Conservation (phyloP, 1,140 invertebrate species). For the Drosophila tsacasi region DNA sequence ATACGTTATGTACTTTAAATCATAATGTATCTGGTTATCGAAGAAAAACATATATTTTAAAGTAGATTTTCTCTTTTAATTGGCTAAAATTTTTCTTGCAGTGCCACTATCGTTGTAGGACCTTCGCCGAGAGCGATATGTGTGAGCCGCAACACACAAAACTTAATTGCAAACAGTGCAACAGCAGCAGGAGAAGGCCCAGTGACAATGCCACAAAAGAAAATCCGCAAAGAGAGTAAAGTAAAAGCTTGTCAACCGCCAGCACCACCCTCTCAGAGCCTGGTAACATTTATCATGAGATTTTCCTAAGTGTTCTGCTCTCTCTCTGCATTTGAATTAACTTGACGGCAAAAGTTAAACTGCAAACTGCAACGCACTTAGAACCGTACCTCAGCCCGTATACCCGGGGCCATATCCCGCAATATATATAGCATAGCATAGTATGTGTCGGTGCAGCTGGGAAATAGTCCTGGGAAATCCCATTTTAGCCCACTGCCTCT, state of each 20-base stretch:
- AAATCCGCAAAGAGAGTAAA: constrained; percentile 53
- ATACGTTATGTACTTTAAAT: background rate
- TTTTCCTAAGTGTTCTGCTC: constrained; percentile 57
- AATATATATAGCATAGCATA: background rate
- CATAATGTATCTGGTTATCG: background rate
- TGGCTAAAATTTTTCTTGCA: background rate
- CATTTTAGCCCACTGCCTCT: constrained; percentile 24
- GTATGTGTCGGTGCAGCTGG: constrained; percentile 2
- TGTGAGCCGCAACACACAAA: constrained; percentile 56
- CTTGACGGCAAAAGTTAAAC: constrained; percentile 68
- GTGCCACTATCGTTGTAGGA: background rate
- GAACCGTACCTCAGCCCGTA: constrained; percentile 24
- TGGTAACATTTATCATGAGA: constrained; percentile 62
- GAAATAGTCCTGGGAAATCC: constrained; percentile 9
- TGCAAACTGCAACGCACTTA: constrained; percentile 42
- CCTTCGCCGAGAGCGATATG: constrained; percentile 32
- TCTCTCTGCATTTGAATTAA: constrained; percentile 68
- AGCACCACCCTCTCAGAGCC: background rate
- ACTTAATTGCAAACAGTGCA: constrained; percentile 76
- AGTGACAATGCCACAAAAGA: constrained; percentile 56
- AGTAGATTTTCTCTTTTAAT: background rate
- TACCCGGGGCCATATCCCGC: background rate
- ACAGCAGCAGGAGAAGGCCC: constrained; percentile 29
- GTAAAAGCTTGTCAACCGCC: constrained; percentile 55
- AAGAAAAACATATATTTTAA: background rate